phyloP scores from a whole-genome alignment of 1,140 invertebrate genomes.

The Conopomorpha cramerella region DNA sequence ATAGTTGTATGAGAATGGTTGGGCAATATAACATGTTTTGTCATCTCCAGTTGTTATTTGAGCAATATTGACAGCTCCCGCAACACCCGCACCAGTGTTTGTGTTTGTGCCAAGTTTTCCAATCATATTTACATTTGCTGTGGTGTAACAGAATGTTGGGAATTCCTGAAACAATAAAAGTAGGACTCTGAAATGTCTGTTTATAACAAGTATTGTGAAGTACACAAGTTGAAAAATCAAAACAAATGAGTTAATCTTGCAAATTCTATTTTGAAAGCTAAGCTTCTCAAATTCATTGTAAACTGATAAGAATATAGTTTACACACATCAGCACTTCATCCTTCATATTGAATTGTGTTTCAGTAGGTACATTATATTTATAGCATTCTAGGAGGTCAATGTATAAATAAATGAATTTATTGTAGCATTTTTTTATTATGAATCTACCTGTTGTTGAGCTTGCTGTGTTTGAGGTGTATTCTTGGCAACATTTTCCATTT shows the following conservation, averaged over 20 bases:
- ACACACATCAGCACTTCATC: no score
- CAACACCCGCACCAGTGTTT: constrained; percentile 43
- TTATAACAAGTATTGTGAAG: background rate
- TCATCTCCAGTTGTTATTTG: constrained; percentile 66
- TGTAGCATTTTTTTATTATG: no score
- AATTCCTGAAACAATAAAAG: constrained; percentile 54
- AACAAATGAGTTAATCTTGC: no score
- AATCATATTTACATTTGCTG: constrained; percentile 70
- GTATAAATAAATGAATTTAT: no score
- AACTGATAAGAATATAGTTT: no score
- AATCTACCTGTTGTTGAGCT: constrained; percentile 30
- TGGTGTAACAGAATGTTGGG: constrained; percentile 69
- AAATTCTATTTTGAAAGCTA: no score
- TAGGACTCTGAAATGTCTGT: background rate
- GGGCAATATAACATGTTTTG: constrained; percentile 71
- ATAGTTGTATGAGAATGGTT: constrained; percentile 73
- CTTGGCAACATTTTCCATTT: constrained; percentile 55
- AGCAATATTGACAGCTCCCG: constrained; percentile 66
- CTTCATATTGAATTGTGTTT: no score
- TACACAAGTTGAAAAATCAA: no score
- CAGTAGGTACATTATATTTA: no score
- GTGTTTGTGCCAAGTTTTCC: constrained; percentile 61
- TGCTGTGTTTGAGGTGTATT: constrained; percentile 44
- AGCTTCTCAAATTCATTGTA: no score
- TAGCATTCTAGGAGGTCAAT: no score